Base-by-base conservation (phyloP, 2,797 vertebrate species). In the Alcedo atthis region DNA sequence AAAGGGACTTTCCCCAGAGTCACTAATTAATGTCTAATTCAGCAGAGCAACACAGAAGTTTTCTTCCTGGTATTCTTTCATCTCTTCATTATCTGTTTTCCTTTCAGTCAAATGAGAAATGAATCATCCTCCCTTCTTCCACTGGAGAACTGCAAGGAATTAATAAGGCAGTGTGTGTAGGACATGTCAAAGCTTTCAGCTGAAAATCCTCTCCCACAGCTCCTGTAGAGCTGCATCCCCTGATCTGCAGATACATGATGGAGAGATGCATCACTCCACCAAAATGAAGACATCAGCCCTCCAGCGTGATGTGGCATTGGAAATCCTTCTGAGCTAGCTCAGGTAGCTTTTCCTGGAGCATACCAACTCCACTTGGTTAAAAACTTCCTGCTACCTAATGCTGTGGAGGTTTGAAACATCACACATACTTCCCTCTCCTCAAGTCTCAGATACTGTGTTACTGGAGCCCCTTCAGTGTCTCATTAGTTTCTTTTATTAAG, bases 401-500 rank as follows among this genome's bases (percentile, higher is more conserved):
- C 53, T 66, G 37, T 32, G 54, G 49, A 75, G 19, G 19, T 58
- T 73, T 77, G 26, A 74, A 79, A 87, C 24, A 10, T 9, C 4
- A 4, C 40, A 24, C 55, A 57, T 19, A 33, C 8, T 66, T 51
- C 3, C 9, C 35, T 12, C 40, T 43, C n/a, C 53, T 57, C 53
- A 83, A 80, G 57, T 81, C 62, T 81, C 55, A 43, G 37, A 46
- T 40, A 24, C 16, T 5, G 0, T 21, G 48, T 25, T 81, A 48
- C 70, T 89, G 74, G 42, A 20, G 15, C 63, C 49, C 22, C 77
- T 90, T 24, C 0, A 0, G 45, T 54, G 46, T 51, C 91, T 71
- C 83, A 35, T 71, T 88, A 86, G 33, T 82, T 93, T 88, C 35
- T 46, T 87, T 73, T 88, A 37, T 88, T 71, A 77, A 32, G 30